phyloP scores from a whole-genome alignment of 2,888 invertebrate species.

The Chrysolina oricalcia region DNA sequence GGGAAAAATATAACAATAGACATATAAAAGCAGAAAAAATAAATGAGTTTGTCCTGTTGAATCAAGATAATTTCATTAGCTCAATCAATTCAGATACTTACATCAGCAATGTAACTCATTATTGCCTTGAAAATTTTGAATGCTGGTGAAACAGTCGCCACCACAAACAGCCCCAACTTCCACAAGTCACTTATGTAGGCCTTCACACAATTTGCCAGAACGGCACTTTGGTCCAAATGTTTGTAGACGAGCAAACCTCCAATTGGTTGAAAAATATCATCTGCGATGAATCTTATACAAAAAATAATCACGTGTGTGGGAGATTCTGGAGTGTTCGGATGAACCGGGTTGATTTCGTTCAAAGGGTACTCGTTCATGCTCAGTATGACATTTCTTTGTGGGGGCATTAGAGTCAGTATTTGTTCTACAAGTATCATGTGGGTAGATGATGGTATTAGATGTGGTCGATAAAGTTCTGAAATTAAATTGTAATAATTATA shows the following conservation, averaged over 20 bases:
- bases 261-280: constrained; percentile 52
- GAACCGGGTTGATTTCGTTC: constrained; percentile 43
- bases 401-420: constrained; percentile 45
- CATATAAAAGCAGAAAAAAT: too few species aligned
- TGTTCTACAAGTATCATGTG: constrained; percentile 44
- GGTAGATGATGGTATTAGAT: constrained; percentile 40
- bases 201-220: constrained; percentile 51
- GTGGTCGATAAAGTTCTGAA: constrained; percentile 43
- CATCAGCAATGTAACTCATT: constrained; percentile 46
- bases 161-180: constrained; percentile 50
- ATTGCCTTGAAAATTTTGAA: constrained; percentile 48
- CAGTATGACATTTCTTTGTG: constrained; percentile 46
- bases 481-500: constrained; percentile 9
- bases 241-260: constrained; percentile 49
- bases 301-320: constrained; percentile 49
- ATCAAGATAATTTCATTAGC: too few species aligned
- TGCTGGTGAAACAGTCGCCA: constrained; percentile 53
- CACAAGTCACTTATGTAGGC: constrained; percentile 53
- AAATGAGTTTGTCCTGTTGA: too few species aligned
- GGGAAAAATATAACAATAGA: too few species aligned
- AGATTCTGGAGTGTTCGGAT: constrained; percentile 39
- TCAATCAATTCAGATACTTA: constrained; percentile 35
- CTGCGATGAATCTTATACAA: constrained; percentile 46
- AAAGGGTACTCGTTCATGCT: constrained; percentile 49
- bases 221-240: constrained; percentile 43